Evolutionary conservation across 2,113 vertebrate genomes (phyloP).

Genomic region (Pontoporia blainvillei): DNA sequence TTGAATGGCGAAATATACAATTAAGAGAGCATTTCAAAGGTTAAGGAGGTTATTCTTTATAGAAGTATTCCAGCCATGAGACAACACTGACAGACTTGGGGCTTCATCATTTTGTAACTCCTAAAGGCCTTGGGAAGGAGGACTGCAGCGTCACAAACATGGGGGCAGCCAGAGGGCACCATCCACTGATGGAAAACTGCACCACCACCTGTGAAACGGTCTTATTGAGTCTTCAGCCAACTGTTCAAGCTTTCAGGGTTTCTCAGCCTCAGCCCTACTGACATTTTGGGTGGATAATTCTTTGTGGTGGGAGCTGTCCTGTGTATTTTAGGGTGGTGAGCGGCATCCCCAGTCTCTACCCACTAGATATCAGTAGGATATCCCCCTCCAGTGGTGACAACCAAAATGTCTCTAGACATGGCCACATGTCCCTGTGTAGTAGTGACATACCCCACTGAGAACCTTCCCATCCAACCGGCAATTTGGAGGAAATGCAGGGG

Average conservation of each 20-base stretch:
- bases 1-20: too few species aligned
- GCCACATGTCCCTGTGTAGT: neutral
- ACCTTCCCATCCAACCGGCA: neutral
- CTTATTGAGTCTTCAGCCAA: neutral
- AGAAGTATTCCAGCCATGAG: neutral
- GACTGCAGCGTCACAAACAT: neutral
- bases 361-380: neutral
- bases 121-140: neutral
- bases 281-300: accelerated
- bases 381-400: neutral
- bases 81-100: too few species aligned
- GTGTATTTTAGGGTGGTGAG: neutral
- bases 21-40: neutral
- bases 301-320: neutral
- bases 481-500: neutral
- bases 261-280: neutral
- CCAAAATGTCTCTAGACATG: neutral
- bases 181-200: accelerated
- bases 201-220: accelerated
- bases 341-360: neutral
- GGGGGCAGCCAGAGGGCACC: neutral
- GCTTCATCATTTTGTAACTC: too few species aligned
- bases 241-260: neutral
- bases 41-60: neutral
- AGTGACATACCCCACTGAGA: neutral